phyloP scores from a whole-genome alignment of 1,140 invertebrate species.

The Sycobia sp. region DNA sequence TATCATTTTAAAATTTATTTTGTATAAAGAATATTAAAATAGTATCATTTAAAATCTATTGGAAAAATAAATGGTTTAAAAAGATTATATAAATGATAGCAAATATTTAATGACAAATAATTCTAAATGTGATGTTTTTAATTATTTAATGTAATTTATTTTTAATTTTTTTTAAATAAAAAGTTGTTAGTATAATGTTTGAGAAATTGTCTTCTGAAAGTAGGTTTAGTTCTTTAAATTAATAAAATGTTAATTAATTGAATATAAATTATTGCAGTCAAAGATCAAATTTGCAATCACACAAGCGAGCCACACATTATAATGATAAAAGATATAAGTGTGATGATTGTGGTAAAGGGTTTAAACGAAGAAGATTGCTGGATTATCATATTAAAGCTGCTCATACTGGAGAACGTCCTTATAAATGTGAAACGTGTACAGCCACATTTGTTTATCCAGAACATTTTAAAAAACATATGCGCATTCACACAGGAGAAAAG shows the following conservation, averaged over 20 bases:
- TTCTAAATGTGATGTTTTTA: too few species aligned
- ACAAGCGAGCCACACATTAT: slow-evolving; percentile 78
- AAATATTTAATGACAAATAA: too few species aligned
- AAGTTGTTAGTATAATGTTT: too few species aligned
- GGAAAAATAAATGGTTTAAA: too few species aligned
- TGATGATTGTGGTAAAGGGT: slow-evolving; percentile 71
- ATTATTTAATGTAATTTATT: too few species aligned
- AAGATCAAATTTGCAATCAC: slow-evolving; percentile 78
- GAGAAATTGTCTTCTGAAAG: too few species aligned
- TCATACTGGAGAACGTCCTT: slow-evolving; percentile 80
- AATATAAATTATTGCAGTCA: slow-evolving; percentile 63
- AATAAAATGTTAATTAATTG: background rate
- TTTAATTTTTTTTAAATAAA: too few species aligned
- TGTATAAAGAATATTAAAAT: too few species aligned
- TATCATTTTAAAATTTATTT: too few species aligned
- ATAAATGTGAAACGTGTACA: slow-evolving; percentile 73
- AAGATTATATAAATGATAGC: too few species aligned
- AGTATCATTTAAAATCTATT: too few species aligned
- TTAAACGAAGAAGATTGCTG: slow-evolving; percentile 74
- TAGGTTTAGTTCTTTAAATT: too few species aligned
- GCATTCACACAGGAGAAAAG: slow-evolving; percentile 80
- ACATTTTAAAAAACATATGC: slow-evolving; percentile 81
- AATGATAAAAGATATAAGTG: slow-evolving; percentile 78
- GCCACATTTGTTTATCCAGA: slow-evolving; percentile 84
- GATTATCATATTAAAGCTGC: slow-evolving; percentile 83